Base-by-base conservation (phyloP, 2,888 invertebrate genomes). In the Philhelius pedissequus region DNA sequence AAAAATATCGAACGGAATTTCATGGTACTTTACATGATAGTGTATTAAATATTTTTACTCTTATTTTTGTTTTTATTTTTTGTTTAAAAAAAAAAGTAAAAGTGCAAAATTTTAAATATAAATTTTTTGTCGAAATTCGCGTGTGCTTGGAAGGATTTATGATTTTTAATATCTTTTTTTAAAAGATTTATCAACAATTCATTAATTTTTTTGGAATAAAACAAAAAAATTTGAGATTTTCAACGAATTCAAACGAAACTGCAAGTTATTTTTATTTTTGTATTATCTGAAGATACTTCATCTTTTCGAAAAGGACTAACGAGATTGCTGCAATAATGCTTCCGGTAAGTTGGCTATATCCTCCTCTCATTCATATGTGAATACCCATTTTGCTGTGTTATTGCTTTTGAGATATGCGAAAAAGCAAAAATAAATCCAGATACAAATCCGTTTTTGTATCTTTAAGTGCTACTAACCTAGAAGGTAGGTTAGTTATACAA, bases 291-390 rank as follows among this genome's bases (percentile, higher is more conserved):
- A 66, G 64, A 58, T 66, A 64, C 64, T 48, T 62, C 54, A 50
- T 73, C 73, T 56, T 48, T 32, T 30, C 32, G 32, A 43, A 50
- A 60, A 64, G 76, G 64, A 64, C 76, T 70, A 76, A 66, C 82
- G 48, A 80, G 68, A 76, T 80, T 80, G 84, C 66, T 54, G 66
- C 75, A 40, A 80, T 74, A 76, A 84, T 84, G 84, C 84, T 84
- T 84, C 84, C 84, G 84, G 84, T 84, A 84, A 84, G 84, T 84
- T 73, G 69, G 6, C 1, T 48, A 13, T 13, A 48, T 8, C 18
- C 43, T 43, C 3, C 1, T 43, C 18, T 8, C 3, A 43, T 13
- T 25, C 40, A 3, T 76, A 68, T 69, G 40, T 76, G 66, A 66
- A 66, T n/a, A n/a, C 32, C 43, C 35, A 20, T 58, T 64, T 50